Evolutionary conservation across 2,113 vertebrate genomes (phyloP).

Genomic region (Oryzias javanicus): DNA sequence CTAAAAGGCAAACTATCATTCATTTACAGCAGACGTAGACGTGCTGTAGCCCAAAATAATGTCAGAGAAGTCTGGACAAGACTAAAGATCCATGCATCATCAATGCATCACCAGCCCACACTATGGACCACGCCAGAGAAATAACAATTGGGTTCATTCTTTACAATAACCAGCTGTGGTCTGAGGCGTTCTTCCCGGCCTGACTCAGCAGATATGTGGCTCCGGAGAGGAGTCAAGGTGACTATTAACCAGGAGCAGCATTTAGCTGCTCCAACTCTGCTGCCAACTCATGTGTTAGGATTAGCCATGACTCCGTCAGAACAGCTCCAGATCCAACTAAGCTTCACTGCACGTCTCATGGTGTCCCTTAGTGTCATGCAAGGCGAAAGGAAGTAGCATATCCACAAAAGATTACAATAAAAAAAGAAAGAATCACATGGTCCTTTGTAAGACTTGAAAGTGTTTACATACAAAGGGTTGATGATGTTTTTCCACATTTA

Average conservation of each 20-base stretch:
- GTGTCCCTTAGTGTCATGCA: constrained; percentile 7
- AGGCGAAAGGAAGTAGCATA: constrained; percentile 8
- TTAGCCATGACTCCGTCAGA: constrained; percentile 67
- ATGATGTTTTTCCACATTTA: too few relatives aligned
- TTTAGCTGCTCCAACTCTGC: constrained; percentile 34
- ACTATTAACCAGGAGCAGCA: constrained; percentile 14
- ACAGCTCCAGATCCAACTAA: constrained; percentile 72
- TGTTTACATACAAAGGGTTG: too few relatives aligned
- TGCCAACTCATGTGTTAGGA: constrained; percentile 41
- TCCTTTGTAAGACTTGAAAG: too few relatives aligned
- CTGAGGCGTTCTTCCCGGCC: constrained; percentile 30
- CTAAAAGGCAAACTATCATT: too few relatives aligned
- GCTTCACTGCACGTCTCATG: constrained; percentile 21
- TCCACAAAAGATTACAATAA: background rate
- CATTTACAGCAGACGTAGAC: background rate
- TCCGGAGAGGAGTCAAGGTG: constrained; percentile 21
- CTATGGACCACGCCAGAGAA: constrained; percentile 42
- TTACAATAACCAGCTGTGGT: constrained; percentile 45
- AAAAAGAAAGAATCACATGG: too few relatives aligned
- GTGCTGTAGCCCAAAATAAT: background rate
- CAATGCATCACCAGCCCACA: constrained; percentile 24
- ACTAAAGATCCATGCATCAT: constrained; percentile 37
- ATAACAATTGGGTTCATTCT: constrained; percentile 48
- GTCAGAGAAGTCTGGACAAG: constrained; percentile 30
- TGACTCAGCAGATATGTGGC: constrained; percentile 37